These are phyloP conservation scores for Halichoerus grypus DNA, from an alignment of 2,113 vertebrate species.

Conservation along the genomic window DNA sequence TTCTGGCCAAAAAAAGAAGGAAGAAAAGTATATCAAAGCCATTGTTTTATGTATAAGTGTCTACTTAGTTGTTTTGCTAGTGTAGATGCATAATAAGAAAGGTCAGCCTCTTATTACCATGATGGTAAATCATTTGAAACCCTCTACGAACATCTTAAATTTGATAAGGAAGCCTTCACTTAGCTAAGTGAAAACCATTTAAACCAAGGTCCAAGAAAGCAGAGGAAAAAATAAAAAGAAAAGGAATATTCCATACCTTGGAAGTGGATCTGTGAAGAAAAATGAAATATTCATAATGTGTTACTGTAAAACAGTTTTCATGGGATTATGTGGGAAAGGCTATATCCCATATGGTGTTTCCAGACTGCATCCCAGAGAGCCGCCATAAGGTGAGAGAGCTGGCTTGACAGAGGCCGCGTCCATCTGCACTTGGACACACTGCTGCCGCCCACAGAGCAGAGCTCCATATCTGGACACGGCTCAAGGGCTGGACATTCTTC, in stretches of 20 bases:
- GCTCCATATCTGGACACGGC: not conserved
- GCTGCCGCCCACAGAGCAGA: not conserved
- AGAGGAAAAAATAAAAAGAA: conserved; percentile 7
- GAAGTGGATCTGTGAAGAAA: conserved; percentile 67
- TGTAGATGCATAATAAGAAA: not conserved
- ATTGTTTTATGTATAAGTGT: not conserved
- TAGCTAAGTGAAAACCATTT: conserved; percentile 17
- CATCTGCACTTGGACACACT: conserved; percentile 57
- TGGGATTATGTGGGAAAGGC: conserved; percentile 77
- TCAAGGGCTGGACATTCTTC: not conserved
- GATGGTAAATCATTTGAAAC: conserved; percentile 28
- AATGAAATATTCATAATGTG: conserved; percentile 78
- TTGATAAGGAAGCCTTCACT: conserved; percentile 39
- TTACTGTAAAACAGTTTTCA: conserved; percentile 70
- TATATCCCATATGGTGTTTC: conserved; percentile 79
- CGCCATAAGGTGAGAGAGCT: conserved; percentile 78
- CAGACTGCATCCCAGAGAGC: conserved; percentile 73
- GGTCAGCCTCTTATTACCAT: not conserved
- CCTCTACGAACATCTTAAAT: not conserved
- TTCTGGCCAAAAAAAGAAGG: not conserved
- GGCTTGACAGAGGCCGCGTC: conserved; percentile 51
- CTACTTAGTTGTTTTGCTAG: not conserved
- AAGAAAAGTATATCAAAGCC: not conserved
- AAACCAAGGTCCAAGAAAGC: conserved; percentile 25
- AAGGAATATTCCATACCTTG: conserved; percentile 39